phyloP scores from a whole-genome alignment of 2,888 invertebrate genomes.

The Erebia epiphron region DNA sequence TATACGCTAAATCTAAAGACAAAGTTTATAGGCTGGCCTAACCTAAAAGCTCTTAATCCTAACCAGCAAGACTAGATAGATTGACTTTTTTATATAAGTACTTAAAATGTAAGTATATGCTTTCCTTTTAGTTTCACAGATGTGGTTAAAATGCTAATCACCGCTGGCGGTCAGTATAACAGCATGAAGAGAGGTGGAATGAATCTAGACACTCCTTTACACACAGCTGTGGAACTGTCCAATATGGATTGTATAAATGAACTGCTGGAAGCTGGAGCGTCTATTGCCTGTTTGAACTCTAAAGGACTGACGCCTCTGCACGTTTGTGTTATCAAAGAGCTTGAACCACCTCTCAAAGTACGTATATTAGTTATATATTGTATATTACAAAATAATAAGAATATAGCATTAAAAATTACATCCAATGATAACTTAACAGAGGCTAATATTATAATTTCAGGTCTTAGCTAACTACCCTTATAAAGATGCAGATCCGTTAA shows the following conservation, averaged over 20 bases:
- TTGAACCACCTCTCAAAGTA: slow-evolving; percentile 71
- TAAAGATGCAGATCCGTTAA: slow-evolving; percentile 62
- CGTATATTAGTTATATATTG: background rate
- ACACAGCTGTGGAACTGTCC: slow-evolving; percentile 76
- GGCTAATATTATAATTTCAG: slow-evolving; percentile 44
- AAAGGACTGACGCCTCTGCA: slow-evolving; percentile 78
- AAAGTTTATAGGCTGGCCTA: no score
- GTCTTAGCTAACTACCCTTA: slow-evolving; percentile 66
- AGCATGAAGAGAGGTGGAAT: slow-evolving; percentile 52
- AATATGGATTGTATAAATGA: slow-evolving; percentile 68
- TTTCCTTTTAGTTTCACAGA: slow-evolving; percentile 53
- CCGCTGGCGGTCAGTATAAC: slow-evolving; percentile 55
- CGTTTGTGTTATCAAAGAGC: slow-evolving; percentile 70
- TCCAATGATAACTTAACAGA: no score
- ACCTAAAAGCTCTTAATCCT: no score
- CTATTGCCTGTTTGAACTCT: slow-evolving; percentile 65
- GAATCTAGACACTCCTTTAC: slow-evolving; percentile 71
- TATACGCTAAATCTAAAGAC: background rate
- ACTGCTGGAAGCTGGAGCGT: slow-evolving; percentile 68
- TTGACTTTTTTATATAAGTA: no score
- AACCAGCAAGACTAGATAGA: no score
- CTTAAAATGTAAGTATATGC: background rate
- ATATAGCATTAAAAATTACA: background rate
- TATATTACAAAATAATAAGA: background rate
- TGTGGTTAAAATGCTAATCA: slow-evolving; percentile 58